Conservation (phyloP, 2,113 vertebrate species). For the Phocoena sinus region DNA sequence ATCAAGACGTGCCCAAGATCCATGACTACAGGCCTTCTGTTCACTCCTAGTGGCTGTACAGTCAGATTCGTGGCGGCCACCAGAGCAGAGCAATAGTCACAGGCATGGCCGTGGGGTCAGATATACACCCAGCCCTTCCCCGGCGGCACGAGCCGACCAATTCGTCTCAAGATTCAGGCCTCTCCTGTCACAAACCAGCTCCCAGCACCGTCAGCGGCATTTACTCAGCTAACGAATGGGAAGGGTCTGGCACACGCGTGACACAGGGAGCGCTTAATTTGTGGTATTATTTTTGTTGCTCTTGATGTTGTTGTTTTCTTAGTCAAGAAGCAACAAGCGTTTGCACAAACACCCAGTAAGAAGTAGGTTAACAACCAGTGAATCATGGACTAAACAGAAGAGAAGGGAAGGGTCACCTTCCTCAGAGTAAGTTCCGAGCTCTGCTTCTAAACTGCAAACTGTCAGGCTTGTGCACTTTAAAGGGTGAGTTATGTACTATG, state of each 20-base stretch:
- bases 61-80: background rate
- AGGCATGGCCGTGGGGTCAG: background rate
- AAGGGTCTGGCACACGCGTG: background rate
- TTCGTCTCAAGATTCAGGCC: background rate
- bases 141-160: background rate
- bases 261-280: background rate
- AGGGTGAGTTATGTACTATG: constrained; percentile 78
- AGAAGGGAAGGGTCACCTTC: constrained; percentile 72
- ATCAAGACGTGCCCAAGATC: fast-evolving
- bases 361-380: background rate
- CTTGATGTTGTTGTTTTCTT: background rate
- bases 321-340: background rate
- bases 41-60: background rate
- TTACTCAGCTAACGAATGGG: background rate
- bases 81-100: background rate
- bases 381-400: background rate
- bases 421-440: constrained; percentile 74
- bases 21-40: background rate
- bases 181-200: background rate
- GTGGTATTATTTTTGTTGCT: background rate
- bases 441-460: constrained; percentile 85
- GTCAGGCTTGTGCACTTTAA: constrained; percentile 78
- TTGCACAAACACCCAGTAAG: background rate
- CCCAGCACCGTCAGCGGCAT: background rate
- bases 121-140: fast-evolving